Evolutionary conservation across 2,113 vertebrate species (phyloP).

Genomic region (Menidia beryllina): DNA sequence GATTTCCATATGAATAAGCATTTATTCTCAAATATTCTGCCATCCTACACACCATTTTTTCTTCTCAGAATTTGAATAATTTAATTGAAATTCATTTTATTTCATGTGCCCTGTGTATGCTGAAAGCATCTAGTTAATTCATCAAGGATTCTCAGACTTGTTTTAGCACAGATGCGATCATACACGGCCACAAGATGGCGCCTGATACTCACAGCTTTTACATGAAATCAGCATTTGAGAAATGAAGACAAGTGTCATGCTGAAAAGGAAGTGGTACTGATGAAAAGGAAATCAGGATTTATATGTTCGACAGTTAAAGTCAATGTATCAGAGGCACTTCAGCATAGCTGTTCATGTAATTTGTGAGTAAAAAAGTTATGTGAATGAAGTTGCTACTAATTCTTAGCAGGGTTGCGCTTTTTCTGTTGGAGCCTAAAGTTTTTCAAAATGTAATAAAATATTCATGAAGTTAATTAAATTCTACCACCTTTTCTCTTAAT

Average conservation of each 20-base stretch:
- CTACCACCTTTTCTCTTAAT: background rate
- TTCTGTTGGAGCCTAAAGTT: background rate
- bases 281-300: conserved; percentile 29
- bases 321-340: conserved; percentile 12
- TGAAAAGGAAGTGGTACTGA: conserved; percentile 16
- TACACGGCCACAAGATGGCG: conserved; percentile 73
- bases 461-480: background rate
- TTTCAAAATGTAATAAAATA: background rate
- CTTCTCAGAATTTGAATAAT: background rate
- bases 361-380: conserved; percentile 1
- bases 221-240: conserved; percentile 12
- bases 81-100: background rate
- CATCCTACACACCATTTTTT: background rate
- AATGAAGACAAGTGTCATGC: conserved; percentile 19
- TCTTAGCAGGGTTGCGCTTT: background rate
- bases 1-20: background rate
- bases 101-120: background rate
- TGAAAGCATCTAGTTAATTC: conserved; percentile 6
- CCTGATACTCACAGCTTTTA: conserved; percentile 46
- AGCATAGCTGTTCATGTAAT: conserved; percentile 4
- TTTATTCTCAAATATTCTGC: background rate
- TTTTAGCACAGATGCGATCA: background rate
- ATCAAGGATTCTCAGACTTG: background rate
- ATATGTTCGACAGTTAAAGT: conserved; percentile 1
- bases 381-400: conserved; percentile 11